These are phyloP conservation scores for Phyllotreta cruciferae DNA, from an alignment of 2,888 invertebrate species.

Conservation along the genomic window DNA sequence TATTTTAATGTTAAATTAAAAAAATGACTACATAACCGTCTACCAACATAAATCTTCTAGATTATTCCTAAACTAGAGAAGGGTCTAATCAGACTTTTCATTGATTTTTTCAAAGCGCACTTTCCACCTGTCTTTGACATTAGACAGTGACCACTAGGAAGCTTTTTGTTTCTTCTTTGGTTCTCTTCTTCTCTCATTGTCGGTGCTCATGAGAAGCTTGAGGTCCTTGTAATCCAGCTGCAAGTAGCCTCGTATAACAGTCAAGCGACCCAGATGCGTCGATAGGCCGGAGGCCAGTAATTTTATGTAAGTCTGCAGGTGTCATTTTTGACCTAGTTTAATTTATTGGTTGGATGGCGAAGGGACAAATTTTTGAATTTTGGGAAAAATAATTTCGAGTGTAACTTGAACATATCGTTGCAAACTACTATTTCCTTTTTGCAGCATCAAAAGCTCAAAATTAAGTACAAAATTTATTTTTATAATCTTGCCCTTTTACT, in stretches of 20 bases:
- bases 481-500: no score
- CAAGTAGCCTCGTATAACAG: conserved; percentile 58
- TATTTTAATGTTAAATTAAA: background rate
- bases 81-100: conserved; percentile 52
- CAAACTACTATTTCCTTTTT: no score
- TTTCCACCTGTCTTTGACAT: conserved; percentile 49
- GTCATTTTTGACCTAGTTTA: conserved; percentile 37
- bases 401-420: background rate
- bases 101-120: conserved; percentile 48
- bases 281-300: conserved; percentile 55
- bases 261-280: conserved; percentile 54
- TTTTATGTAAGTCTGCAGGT: conserved; percentile 56
- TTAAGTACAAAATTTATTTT: no score
- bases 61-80: conserved; percentile 26
- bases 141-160: conserved; percentile 63
- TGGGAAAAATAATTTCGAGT: background rate
- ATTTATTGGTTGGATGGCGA: conserved; percentile 2
- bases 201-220: conserved; percentile 67
- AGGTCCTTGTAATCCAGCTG: conserved; percentile 75
- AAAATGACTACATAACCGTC: conserved; percentile 7
- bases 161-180: conserved; percentile 75
- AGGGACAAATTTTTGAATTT: background rate
- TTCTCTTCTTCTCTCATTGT: conserved; percentile 62
- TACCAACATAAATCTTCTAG: conserved; percentile 19
- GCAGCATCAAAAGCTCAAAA: no score